A percentile compares a stretch with the other conserved stretches of the same genome.
Conservation (phyloP, 2,888 invertebrate species). For the Eucriotettix oculatus region DNA sequence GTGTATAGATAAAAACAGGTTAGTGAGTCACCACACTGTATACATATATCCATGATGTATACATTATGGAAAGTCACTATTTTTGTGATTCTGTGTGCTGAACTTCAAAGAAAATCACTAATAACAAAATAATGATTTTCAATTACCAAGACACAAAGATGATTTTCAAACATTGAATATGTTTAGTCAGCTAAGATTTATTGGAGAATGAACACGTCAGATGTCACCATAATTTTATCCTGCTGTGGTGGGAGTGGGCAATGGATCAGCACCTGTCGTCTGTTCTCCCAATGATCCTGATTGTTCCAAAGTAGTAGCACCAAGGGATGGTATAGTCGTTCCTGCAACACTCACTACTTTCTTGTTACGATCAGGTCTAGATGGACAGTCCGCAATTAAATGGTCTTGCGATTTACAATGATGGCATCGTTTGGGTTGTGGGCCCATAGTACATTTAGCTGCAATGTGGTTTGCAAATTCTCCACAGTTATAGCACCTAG, state of each 20-base stretch:
- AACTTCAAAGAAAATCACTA: too few species aligned
- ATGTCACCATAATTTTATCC: background rate
- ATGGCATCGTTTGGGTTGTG: conserved; percentile 83
- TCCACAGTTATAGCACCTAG: conserved; percentile 83
- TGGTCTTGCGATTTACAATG: conserved; percentile 78
- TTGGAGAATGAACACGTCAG: too few species aligned
- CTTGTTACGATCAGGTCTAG: conserved; percentile 25
- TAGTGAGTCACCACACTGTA: too few species aligned
- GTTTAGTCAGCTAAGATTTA: too few species aligned
- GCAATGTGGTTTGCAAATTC: conserved; percentile 87
- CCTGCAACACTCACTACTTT: background rate
- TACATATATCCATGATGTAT: too few species aligned
- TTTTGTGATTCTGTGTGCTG: too few species aligned
- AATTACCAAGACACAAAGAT: too few species aligned
- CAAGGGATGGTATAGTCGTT: background rate
- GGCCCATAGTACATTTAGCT: conserved; percentile 72
- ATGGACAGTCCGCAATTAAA: conserved; percentile 76
- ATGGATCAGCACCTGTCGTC: background rate
- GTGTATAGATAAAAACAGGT: too few species aligned
- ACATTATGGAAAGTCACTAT: too few species aligned
- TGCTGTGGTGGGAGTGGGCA: background rate
- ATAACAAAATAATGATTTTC: too few species aligned
- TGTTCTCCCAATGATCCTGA: background rate
- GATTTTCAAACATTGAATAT: too few species aligned
- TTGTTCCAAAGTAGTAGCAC: background rate